These are phyloP conservation scores for Oenanthe melanoleuca DNA, from an alignment of 2,113 vertebrate species.

Conservation along the genomic window DNA sequence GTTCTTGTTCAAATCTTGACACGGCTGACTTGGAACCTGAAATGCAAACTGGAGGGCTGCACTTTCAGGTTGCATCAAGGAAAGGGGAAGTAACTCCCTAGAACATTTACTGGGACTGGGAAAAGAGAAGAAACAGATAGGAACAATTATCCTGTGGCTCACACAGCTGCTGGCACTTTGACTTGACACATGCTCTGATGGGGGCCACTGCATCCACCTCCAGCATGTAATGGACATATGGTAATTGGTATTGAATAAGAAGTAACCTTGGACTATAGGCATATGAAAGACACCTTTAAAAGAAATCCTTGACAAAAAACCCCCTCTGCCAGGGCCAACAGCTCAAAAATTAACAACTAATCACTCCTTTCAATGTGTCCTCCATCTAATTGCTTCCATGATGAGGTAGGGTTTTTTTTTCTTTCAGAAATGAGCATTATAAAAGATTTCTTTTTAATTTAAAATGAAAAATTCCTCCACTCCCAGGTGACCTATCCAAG, in stretches of 20 bases:
- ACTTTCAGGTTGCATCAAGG: constrained; percentile 43
- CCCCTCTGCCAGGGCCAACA: neutral
- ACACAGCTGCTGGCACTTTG: constrained; percentile 54
- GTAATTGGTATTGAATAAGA: constrained; percentile 55
- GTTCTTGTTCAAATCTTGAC: constrained; percentile 64
- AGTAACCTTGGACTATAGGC: constrained; percentile 45
- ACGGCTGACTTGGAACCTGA: constrained; percentile 66
- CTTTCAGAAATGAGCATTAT: constrained; percentile 59
- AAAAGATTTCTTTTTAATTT: constrained; percentile 71
- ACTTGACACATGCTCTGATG: constrained; percentile 16
- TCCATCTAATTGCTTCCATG: constrained; percentile 64
- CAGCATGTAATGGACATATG: constrained; percentile 34
- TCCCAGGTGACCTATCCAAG: constrained; percentile 62
- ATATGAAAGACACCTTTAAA: constrained; percentile 45
- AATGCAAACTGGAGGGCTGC: constrained; percentile 49
- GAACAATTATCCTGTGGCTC: constrained; percentile 46
- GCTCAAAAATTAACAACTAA: constrained; percentile 65
- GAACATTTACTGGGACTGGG: constrained; percentile 53
- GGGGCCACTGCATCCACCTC: constrained; percentile 30
- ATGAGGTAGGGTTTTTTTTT: neutral
- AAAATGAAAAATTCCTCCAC: constrained; percentile 64
- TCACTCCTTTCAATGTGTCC: constrained; percentile 17
- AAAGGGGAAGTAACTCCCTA: constrained; percentile 49
- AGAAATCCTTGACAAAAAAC: constrained; percentile 13
- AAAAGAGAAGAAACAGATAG: constrained; percentile 68